These are phyloP conservation scores for Nezara viridula DNA, from an alignment of 2,888 invertebrate species.

Conservation along the genomic window DNA sequence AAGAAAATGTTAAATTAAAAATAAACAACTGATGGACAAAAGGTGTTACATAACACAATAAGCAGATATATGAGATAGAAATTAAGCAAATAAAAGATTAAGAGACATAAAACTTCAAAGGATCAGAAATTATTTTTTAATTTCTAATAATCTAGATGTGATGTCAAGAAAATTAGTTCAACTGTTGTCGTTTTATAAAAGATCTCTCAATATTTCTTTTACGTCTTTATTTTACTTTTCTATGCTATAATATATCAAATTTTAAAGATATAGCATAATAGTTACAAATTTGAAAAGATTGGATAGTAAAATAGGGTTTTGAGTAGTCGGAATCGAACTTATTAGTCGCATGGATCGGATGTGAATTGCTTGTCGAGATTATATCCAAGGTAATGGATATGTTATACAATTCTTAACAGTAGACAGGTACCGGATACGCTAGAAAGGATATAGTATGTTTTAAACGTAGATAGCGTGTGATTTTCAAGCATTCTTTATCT, in stretches of 20 bases:
- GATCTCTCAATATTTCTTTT: no score
- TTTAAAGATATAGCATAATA: no score
- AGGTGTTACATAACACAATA: background rate
- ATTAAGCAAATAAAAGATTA: background rate
- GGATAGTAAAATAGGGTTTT: background rate
- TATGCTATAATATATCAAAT: no score
- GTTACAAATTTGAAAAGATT: no score
- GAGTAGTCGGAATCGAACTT: background rate
- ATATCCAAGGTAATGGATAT: background rate
- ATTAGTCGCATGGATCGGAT: background rate
- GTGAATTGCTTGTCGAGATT: background rate
- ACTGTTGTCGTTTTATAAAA: no score
- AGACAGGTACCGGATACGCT: background rate
- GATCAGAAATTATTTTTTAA: background rate
- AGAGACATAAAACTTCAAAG: background rate
- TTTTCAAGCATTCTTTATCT: background rate
- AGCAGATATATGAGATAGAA: background rate
- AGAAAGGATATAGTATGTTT: background rate
- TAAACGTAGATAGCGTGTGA: fast-evolving
- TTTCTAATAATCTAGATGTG: background rate
- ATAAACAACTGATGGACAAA: background rate
- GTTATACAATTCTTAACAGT: background rate
- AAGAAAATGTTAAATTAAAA: no score
- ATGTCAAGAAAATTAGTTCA: background rate
- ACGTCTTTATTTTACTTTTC: no score